Conservation (phyloP, 1,140 invertebrate species). For the Drosophila arizonae region DNA sequence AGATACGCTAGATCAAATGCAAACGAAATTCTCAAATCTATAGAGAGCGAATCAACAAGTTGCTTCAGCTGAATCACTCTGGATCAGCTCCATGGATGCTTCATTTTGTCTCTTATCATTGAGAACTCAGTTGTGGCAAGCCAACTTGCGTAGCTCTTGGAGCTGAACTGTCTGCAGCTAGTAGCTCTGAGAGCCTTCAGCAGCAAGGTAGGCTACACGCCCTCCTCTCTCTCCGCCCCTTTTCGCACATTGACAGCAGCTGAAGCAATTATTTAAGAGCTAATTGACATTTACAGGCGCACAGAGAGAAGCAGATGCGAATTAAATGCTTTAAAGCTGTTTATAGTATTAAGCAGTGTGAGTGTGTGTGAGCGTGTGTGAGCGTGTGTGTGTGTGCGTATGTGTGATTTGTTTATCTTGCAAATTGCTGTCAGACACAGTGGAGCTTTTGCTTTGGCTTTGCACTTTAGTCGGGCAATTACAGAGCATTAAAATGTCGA, state of each 20-base stretch:
- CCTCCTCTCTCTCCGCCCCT: too few species aligned
- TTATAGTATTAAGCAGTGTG: conserved; percentile 58
- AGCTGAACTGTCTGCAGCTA: too few species aligned
- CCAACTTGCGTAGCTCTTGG: too few species aligned
- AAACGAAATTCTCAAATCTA: too few species aligned
- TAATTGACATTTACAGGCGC: conserved; percentile 42
- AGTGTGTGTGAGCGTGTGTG: conserved; percentile 14
- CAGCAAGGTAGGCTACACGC: conserved; percentile 20
- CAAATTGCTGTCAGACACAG: conserved; percentile 54
- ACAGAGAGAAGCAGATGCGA: not conserved
- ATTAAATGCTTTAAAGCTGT: conserved; percentile 56
- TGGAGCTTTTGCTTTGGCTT: conserved; percentile 18
- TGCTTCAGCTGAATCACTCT: too few species aligned
- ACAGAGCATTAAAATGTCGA: conserved; percentile 52
- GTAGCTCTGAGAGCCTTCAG: not conserved
- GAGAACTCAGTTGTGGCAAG: too few species aligned
- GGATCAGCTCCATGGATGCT: too few species aligned
- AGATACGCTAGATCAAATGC: too few species aligned
- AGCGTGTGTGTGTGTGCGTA: conserved; percentile 5
- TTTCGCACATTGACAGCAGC: not conserved
- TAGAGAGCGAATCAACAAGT: too few species aligned
- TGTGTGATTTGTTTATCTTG: conserved; percentile 42
- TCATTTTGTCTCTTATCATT: too few species aligned
- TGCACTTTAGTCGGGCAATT: conserved; percentile 35
- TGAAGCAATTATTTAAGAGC: conserved; percentile 19